phyloP scores from a whole-genome alignment of 2,113 vertebrate genomes.

The Anhinga rufa region DNA sequence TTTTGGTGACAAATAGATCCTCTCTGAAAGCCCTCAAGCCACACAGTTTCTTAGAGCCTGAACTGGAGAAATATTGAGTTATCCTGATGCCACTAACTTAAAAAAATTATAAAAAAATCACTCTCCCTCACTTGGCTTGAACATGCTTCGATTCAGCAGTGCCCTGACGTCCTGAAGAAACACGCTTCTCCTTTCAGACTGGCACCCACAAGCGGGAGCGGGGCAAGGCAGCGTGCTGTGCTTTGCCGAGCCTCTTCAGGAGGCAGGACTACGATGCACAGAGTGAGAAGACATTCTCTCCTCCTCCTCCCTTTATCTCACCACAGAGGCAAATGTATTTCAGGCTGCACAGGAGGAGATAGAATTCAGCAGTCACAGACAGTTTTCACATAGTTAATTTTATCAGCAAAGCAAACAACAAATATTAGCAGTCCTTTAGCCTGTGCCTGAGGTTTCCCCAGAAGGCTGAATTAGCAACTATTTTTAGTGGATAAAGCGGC shows the following conservation, averaged over 20 bases:
- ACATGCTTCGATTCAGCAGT: neutral
- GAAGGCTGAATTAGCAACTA: neutral
- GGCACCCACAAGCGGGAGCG: too few species aligned
- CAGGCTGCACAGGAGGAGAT: neutral
- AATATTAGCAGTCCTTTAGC: neutral
- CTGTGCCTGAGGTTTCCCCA: neutral
- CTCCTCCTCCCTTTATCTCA: neutral
- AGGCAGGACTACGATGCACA: neutral
- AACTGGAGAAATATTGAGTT: neutral
- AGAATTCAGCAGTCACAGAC: neutral
- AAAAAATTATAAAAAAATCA: neutral
- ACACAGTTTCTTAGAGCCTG: neutral
- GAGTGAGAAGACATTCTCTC: neutral
- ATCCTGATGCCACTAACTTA: neutral
- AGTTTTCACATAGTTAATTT: neutral
- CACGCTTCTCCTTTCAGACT: neutral
- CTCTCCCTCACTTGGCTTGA: neutral
- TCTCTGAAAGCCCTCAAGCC: neutral
- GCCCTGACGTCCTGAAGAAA: neutral
- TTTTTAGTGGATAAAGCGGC: slow-evolving; percentile 9
- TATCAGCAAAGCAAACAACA: neutral
- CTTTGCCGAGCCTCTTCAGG: neutral
- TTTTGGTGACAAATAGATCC: neutral
- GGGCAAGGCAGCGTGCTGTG: fast-evolving
- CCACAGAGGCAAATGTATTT: neutral